Percentiles rank a stretch among this genome's conserved stretches.
Conservation (phyloP, 2,888 invertebrate species). For the Merodon equestris region DNA sequence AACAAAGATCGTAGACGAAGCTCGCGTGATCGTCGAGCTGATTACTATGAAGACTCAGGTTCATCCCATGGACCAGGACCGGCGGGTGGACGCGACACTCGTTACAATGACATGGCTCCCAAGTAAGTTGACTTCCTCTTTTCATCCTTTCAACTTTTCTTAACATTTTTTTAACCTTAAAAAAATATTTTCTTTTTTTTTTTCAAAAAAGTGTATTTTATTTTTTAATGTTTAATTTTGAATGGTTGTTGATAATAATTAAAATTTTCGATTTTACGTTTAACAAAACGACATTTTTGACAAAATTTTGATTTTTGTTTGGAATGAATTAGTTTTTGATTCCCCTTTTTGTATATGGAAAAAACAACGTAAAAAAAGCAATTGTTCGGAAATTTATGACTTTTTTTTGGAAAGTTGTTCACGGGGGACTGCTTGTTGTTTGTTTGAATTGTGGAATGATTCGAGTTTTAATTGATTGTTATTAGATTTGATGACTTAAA, state of each 20-base stretch:
- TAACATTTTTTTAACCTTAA: slow-evolving; percentile 1
- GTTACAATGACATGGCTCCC: slow-evolving; percentile 92
- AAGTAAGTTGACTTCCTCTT: slow-evolving; percentile 83
- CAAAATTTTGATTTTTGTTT: slow-evolving; percentile 39
- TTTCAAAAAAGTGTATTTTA: background rate
- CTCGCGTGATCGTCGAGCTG: slow-evolving; percentile 76
- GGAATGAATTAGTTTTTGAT: slow-evolving; percentile 57
- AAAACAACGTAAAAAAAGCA: background rate
- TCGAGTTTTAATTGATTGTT: slow-evolving; percentile 32
- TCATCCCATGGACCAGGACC: slow-evolving; percentile 79
- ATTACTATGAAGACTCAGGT: slow-evolving; percentile 79
- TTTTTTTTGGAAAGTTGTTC: no score
- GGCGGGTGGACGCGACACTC: slow-evolving; percentile 82
- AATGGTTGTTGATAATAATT: slow-evolving; percentile 40
- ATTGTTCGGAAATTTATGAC: slow-evolving; percentile 1
- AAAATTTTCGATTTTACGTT: slow-evolving; percentile 3
- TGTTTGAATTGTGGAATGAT: slow-evolving; percentile 66
- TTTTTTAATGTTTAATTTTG: slow-evolving; percentile 3
- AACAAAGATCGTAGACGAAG: slow-evolving; percentile 77
- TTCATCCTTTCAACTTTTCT: slow-evolving; percentile 7
- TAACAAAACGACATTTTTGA: slow-evolving; percentile 17
- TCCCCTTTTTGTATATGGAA: background rate
- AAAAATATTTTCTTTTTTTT: slow-evolving; percentile 14
- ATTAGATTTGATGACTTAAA: slow-evolving; percentile 3
- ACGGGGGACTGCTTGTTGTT: slow-evolving; percentile 43